Conservation (phyloP, 2,113 vertebrate species). For the Pterophyllum scalare region DNA sequence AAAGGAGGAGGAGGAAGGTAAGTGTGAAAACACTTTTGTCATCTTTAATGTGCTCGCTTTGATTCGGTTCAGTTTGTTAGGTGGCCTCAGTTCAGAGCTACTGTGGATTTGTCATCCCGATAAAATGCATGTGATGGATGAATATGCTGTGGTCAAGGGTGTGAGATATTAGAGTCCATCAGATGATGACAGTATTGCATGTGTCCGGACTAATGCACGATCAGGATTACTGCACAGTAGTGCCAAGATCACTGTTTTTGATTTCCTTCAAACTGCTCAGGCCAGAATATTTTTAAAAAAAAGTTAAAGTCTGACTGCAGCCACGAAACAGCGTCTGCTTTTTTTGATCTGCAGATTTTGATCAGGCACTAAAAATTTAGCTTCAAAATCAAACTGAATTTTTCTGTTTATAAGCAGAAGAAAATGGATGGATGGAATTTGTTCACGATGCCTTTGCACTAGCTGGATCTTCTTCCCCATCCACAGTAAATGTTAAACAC, state of each 20-base stretch:
- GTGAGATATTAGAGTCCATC: background rate
- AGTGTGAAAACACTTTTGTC: background rate
- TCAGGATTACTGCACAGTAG: background rate
- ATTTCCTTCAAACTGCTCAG: background rate
- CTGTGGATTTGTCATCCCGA: background rate
- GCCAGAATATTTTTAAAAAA: background rate
- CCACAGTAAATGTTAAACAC: background rate
- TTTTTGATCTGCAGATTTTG: too few species aligned
- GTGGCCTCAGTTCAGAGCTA: background rate
- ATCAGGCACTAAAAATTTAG: background rate
- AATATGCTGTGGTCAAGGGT: background rate
- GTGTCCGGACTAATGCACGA: background rate
- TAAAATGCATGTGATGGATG: background rate
- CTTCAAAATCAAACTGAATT: background rate
- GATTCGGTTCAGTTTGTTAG: background rate
- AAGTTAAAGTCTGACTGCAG: background rate
- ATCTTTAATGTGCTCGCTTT: background rate
- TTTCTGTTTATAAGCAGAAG: background rate
- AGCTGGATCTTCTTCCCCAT: background rate
- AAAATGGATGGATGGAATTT: background rate
- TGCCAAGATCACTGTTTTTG: background rate
- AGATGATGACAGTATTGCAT: background rate
- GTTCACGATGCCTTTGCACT: background rate
- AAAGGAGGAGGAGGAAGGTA: conserved; percentile 34
- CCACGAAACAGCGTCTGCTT: background rate